Base-by-base conservation (phyloP, 35 echinoderm and acorn worm species). In the Lytechinus pictus region DNA sequence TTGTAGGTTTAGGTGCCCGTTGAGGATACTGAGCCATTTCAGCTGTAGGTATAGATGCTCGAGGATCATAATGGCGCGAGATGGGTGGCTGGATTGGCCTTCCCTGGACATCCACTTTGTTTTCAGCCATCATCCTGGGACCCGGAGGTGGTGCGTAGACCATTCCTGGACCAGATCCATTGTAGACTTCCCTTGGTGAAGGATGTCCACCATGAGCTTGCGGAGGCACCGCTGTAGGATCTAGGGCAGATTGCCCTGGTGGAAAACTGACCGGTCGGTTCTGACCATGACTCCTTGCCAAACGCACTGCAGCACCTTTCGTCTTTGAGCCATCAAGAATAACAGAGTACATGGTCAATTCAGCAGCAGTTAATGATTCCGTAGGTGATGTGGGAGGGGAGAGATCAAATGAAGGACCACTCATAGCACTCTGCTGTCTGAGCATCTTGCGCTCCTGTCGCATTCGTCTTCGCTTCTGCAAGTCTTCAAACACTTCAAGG, bases 401-500 rank as follows among this genome's bases (percentile, higher is more conserved):
- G 71, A 95, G 58, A 11, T 93, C 96, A 86, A 94, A 55, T 11
- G 91, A 79, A 54, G 44, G 86, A 10, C 94, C 95, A 56, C 89
- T 29, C 3, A 94, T 66, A 3, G 55, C 87, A 8, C 55, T 89
- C 87, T 90, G 93, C 55, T 92, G 96, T 16, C 96, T 57, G 8
- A 91, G 91, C 27, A 96, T 14, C 54, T 96, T 98, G 52, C 96
- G 95, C 12, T 99, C 98, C 89, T 97, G 96, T 58, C 97, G 27
- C 86, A 96, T 92, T 66, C 95, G 95, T 91, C 98, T 24, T 56
- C 96, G 98, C 89, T 92, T 95, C 58, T 99, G 98, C 54, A 99
- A 91, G 61, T 98, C 97, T 44, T 99, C 97, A 61, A 99, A 99
- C 4, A 99, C 98, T 79, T 98, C 97, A 9, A 99, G 95, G 95